Percentiles rank a stretch among this genome's conserved stretches.
Conservation (phyloP, 2,113 vertebrate genomes). For the Falcunculus frontatus region DNA sequence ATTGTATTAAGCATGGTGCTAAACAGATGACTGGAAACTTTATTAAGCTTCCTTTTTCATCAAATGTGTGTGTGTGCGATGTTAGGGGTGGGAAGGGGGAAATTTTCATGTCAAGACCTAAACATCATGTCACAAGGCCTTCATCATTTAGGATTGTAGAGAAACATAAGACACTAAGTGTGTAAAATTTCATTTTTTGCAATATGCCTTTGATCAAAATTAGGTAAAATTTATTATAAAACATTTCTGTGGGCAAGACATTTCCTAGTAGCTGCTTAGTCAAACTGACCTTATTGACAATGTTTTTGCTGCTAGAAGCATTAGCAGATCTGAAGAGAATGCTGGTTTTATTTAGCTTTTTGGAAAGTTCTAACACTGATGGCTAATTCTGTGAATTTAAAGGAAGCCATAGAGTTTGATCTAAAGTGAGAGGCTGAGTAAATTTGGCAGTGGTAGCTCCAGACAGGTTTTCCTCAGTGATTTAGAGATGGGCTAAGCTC, state of each 20-base stretch:
- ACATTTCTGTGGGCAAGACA: neutral
- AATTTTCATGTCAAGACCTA: neutral
- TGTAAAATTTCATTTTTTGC: neutral
- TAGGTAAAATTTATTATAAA: neutral
- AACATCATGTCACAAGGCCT: neutral
- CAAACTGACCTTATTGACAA: neutral
- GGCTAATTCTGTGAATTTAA: neutral
- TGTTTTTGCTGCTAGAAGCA: neutral
- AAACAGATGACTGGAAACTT: neutral
- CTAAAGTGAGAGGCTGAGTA: neutral
- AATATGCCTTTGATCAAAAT: neutral
- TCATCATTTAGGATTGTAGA: neutral
- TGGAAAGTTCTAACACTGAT: neutral
- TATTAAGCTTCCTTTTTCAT: neutral
- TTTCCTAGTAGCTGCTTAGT: neutral
- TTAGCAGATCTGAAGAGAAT: neutral
- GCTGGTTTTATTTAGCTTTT: neutral
- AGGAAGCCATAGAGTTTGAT: neutral
- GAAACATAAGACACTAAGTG: neutral
- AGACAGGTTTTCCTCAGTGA: neutral
- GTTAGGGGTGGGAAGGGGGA: fast-evolving
- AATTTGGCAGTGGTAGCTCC: neutral
- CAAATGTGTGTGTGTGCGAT: neutral
- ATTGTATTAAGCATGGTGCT: neutral
- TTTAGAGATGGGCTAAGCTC: neutral